phyloP scores from a whole-genome alignment of 1,140 invertebrate species.

The Drosophila sucinea region DNA sequence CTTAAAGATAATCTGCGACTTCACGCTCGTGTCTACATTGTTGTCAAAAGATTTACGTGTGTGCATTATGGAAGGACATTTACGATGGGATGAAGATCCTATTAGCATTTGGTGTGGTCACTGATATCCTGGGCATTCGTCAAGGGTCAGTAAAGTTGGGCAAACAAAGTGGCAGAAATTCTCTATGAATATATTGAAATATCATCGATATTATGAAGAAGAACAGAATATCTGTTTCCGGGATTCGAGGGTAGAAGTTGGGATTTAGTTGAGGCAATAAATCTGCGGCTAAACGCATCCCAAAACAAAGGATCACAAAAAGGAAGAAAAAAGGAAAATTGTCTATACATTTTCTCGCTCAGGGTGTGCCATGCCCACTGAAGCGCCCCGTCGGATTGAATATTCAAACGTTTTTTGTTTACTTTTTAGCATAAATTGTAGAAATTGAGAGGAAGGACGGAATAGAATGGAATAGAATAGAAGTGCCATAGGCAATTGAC shows the following conservation, averaged over 20 bases:
- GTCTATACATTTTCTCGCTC: constrained; percentile 34
- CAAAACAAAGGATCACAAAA: constrained; percentile 61
- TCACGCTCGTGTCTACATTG: constrained; percentile 21
- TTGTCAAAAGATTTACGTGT: constrained; percentile 29
- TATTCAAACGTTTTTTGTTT: constrained; percentile 74
- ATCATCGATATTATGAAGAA: constrained; percentile 27
- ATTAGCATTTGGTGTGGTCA: constrained; percentile 26
- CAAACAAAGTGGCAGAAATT: constrained; percentile 15
- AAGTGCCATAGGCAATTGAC: constrained; percentile 66
- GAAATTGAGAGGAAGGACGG: constrained; percentile 31
- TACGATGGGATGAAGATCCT: constrained; percentile 11
- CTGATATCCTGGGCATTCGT: constrained; percentile 3
- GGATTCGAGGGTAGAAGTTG: constrained; percentile 34
- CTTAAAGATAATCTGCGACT: constrained; percentile 48
- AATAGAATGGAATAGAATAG: constrained; percentile 31
- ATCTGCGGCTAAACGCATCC: constrained; percentile 70
- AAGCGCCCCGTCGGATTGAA: constrained; percentile 43
- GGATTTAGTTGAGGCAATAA: constrained; percentile 54
- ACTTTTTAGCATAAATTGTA: constrained; percentile 73
- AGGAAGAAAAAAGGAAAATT: constrained; percentile 42
- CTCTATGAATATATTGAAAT: constrained; percentile 53
- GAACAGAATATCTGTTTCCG: background rate
- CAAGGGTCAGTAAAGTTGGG: constrained; percentile 35
- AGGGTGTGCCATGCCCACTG: constrained; percentile 25
- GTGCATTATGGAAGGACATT: constrained; percentile 16